Evolutionary conservation across 2,888 invertebrate species (phyloP), one percentile per base, ranked within the genome.

Genomic region (Hemaris fuciformis): DNA sequence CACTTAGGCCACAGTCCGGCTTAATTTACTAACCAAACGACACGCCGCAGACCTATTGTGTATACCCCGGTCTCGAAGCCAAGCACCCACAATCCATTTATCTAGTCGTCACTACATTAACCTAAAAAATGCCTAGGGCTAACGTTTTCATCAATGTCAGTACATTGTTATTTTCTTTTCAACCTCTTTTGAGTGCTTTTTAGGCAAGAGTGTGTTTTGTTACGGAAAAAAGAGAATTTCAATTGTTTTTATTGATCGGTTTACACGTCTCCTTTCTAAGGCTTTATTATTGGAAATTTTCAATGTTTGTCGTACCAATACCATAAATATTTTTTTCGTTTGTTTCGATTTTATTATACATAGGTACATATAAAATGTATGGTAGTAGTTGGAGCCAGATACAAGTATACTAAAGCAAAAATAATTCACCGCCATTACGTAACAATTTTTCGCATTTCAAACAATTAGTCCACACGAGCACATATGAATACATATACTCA

Each of bases 401-500:
- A n/a, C n/a, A n/a, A n/a, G n/a, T n/a, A n/a, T n/a, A n/a, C 8
- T 0, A 4, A 3, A 48, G 10, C 48, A 23, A 8, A 20, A 15
- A 8, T 45, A 20, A 46, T 22, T 10, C 0, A 38, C n/a, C 1
- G 6, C 38, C 38, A 38, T 3, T n/a, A 1, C 13, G 0, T 0
- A n/a, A 38, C 10, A 38, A 38, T 4, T n/a, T 3, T 5, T n/a
- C n/a, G 4, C 13, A 10, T 34, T 34, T 13, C 13, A 2, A 8
- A 38, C n/a, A 38, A 38, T 38, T 38, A n/a, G n/a, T n/a, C n/a
- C 34, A 38, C n/a, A 38, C 3, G n/a, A 38, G n/a, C 38, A 59
- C n/a, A 59, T 25, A 25, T 18, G 13, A 59, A 23, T 41, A 43
- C 53, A 31, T 13, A 46, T 4, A 85, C 90, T 83, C 73, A 91